A percentile compares a stretch with the other conserved stretches of the same genome.
phyloP scores from a whole-genome alignment of 1,140 invertebrate genomes.

The Danaus plexippus region DNA sequence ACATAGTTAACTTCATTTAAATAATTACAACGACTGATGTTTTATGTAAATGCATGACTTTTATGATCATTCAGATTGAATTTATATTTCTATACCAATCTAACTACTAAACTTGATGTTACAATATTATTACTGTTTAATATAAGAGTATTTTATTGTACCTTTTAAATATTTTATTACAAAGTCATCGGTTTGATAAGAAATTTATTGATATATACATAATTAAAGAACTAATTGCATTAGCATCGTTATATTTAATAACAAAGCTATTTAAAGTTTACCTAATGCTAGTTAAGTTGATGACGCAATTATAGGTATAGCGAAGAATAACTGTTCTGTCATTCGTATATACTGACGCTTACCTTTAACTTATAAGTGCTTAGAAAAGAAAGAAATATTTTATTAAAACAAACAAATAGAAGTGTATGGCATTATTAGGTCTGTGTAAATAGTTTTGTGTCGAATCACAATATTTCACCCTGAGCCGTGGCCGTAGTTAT shows the following conservation, averaged over 20 bases:
- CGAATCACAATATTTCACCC: slow-evolving; percentile 14
- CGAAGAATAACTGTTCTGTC: too few relatives aligned
- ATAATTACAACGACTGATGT: slow-evolving; percentile 5
- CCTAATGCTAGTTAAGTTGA: too few relatives aligned
- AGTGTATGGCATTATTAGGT: too few relatives aligned
- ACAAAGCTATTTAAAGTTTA: too few relatives aligned
- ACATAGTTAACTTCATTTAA: slow-evolving; percentile 10
- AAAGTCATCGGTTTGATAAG: background rate
- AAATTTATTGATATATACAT: background rate
- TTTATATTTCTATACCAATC: slow-evolving; percentile 11
- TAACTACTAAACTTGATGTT: slow-evolving; percentile 11
- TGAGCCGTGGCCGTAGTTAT: slow-evolving; percentile 14
- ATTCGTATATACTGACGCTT: slow-evolving; percentile 2
- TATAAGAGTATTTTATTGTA: background rate
- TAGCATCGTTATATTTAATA: too few relatives aligned
- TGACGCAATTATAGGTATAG: too few relatives aligned
- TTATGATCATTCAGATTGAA: slow-evolving; percentile 16
- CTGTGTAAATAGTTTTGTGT: background rate
- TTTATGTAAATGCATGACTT: slow-evolving; percentile 15
- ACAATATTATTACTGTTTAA: slow-evolving; percentile 7
- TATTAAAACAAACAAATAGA: too few relatives aligned
- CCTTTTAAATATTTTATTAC: slow-evolving; percentile 1
- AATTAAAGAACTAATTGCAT: too few relatives aligned
- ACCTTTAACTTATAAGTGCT: background rate
- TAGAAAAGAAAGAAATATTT: too few relatives aligned